Evolutionary conservation across 2,797 vertebrate species (phyloP).

Genomic region (Pempheris klunzingeri): DNA sequence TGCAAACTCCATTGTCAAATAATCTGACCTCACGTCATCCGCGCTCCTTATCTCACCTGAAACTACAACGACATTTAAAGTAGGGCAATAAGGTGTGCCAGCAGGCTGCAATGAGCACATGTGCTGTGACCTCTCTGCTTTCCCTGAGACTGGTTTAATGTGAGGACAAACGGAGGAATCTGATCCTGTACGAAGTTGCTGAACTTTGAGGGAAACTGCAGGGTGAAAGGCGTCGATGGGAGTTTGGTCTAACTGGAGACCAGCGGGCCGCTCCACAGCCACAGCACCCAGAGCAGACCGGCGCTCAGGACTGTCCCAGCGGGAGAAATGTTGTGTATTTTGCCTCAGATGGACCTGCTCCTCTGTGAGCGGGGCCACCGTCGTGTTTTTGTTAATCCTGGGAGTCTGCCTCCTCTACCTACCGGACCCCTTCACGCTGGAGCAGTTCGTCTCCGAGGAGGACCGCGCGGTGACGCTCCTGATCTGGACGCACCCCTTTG

Average conservation of each 20-base stretch:
- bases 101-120: background rate
- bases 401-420: conserved; percentile 57
- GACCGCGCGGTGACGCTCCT: conserved; percentile 68
- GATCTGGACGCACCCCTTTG: conserved; percentile 83
- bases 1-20: background rate
- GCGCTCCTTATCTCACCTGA: background rate
- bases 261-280: conserved; percentile 16
- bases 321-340: conserved; percentile 20
- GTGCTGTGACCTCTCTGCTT: background rate
- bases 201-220: conserved; percentile 34
- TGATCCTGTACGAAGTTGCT: background rate
- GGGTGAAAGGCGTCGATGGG: conserved; percentile 60
- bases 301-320: background rate
- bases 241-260: conserved; percentile 27
- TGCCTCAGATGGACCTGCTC: conserved; percentile 15
- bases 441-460: fast-evolving
- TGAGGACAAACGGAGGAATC: background rate
- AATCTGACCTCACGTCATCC: background rate
- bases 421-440: conserved; percentile 4
- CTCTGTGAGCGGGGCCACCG: background rate
- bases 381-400: conserved; percentile 52
- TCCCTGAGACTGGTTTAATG: background rate
- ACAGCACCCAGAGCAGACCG: conserved; percentile 15
- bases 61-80: background rate
- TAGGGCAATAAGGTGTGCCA: conserved; percentile 26